Base-by-base conservation (phyloP, 2,113 vertebrate species). In the Morone chrysops region DNA sequence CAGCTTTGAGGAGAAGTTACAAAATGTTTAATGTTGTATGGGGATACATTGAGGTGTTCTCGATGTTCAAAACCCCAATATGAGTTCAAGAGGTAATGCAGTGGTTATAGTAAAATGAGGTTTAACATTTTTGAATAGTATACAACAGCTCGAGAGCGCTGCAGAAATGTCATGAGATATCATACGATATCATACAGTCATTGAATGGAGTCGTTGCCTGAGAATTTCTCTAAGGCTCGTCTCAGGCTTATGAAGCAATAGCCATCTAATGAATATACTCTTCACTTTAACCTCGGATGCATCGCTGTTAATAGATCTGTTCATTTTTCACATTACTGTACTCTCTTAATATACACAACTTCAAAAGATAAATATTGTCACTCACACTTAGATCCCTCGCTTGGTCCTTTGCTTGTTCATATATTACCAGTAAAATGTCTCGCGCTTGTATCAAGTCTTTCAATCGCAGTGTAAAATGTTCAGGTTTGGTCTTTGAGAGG, bases 361-460 rank as follows among this genome's bases (percentile, higher is more conserved):
- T 89, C 79, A 85, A 75, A 77, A 79, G 86, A 91, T 90, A 92
- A 92, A 93, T 89, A 89, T 61, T 62, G 74, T 75, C 60, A 78
- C 80, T 83, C 70, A 86, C 73, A 81, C 83, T 78, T 80, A 53
- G 57, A 90, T 89, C 82, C 81, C 84, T 89, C 61, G 25, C 80
- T 95, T 95, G 94, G 94, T 95, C 93, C 94, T 89, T 89, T 84
- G 65, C 59, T 70, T 85, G 75, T 86, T 87, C 80, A 87, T 77
- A 81, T 83, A 85, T 86, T 87, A 87, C 80, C 75, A 86, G 66
- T 77, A 72, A 75, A 85, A 85, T 36, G 80, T 85, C 60, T 85
- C 48, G 40, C 70, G 56, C 51, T 76, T 50, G 31, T 73, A 12
- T 70, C 31, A 73, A 86, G 77, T 75, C 75, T 73, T 87, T 80